Base-by-base conservation (phyloP, 2,888 invertebrate genomes). In the Eucriotettix oculatus region DNA sequence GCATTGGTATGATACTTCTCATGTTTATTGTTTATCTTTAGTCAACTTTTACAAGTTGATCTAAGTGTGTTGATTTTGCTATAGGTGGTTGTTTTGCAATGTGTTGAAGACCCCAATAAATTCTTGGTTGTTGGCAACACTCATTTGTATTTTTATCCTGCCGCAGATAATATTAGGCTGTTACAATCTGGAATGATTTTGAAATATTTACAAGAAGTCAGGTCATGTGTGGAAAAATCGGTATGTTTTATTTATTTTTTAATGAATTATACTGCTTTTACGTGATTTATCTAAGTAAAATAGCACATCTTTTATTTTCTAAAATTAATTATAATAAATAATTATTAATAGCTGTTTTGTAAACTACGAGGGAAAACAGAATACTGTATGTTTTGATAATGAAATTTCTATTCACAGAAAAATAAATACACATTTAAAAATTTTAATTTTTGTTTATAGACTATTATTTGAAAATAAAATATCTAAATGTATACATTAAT, bases 121-220 rank as follows among this genome's bases (percentile, higher is more conserved):
- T 73, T 84, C 60, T 67, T 90, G 44, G 69, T 90, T 48, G 76
- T 86, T 64, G 93, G 86, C 16, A 96, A 94, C 70, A 94, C 92
- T 1, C 97, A 98, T 77, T 78, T 97, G 56, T 97, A 92, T 75
- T 97, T 93, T 69, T 90, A 91, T 71, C 93, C 94, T 0, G 84
- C 88, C 72, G 89, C 95, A 10, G 90, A 91, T 73, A 90, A 94
- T 69, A 86, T 97, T 66, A 78, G 97, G 63, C 75, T 95, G 9
- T 71, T 96, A 29, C 97, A 97, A 78, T 85, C 85, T 42, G 86
- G 85, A 42, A 80, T 87, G 64, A 78, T 82, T 40, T 78, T 93
- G 64, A 75, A 80, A 53, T 89, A 86, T 75, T 69, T 94, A 40
- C 79, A 84, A 66, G 72, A 82, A n/a, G n/a, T 65, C 12, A 41